Base-by-base conservation (phyloP, 2,888 invertebrate species). In the Mylabris sibirica region DNA sequence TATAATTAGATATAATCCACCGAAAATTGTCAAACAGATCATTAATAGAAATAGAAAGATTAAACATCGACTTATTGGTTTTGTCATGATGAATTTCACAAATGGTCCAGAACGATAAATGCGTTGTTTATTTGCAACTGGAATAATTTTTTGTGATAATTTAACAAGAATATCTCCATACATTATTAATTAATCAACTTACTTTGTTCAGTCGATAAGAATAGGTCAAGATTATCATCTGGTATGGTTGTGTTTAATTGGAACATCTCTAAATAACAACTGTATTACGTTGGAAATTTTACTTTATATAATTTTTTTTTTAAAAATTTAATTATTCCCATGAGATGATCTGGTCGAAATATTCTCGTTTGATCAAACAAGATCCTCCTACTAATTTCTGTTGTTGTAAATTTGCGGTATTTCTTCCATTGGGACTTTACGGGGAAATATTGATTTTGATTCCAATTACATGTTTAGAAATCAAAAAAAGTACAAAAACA, bases 251-350 rank as follows among this genome's bases (percentile, higher is more conserved):
- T 57, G 11, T 57, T 57, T 24, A 24, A 8, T 22, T 3, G 24
- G 12, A 20, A 59, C 44, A 67, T 69, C 6, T 68, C 64, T 59
- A 65, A 69, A 68, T 24, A 24, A 12, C 14, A 24, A 57, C 57
- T 57, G 49, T 22, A 20, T 49, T 14, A 35, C 35, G 35, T 35
- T 35, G 12, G 2, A 35, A 35, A 35, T 11, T 35, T 11, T 35
- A 5, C 11, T 2, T 35, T 11, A 2, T 11, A 35, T n/a, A n/a
- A n/a, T n/a, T n/a, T 11, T 35, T 35, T 35, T 35, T 35, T 2
- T 35, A 35, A 35, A 35, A 9, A 11, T 11, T 35, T 11, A 9
- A 1, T 9, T 9, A 38, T 38, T 38, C 38, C 14, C 38, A 12
- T 3, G 38, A 38, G 38, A 11, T 14, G 14, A 12, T 38, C 38